These are phyloP conservation scores for Formica exsecta DNA, from an alignment of 1,140 invertebrate species.

Conservation along the genomic window DNA sequence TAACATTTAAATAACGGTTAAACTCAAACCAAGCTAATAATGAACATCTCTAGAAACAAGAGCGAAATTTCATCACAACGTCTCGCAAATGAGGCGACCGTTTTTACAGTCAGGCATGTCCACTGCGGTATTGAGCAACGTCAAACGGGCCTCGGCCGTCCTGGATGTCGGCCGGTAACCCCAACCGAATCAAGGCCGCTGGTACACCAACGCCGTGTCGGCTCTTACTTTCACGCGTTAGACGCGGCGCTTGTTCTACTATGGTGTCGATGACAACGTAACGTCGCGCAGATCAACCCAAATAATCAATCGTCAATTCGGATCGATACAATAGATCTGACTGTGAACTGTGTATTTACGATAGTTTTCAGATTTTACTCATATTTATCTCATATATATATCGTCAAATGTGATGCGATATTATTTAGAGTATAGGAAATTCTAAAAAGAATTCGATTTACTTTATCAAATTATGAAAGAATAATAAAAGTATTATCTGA, in stretches of 20 bases:
- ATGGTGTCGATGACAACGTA: constrained; percentile 37
- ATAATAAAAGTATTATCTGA: not conserved
- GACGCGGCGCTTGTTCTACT: constrained; percentile 56
- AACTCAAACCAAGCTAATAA: not conserved
- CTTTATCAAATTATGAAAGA: not conserved
- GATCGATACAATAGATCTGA: not conserved
- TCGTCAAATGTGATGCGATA: not conserved
- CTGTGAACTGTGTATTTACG: not conserved
- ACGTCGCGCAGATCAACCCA: constrained; percentile 20
- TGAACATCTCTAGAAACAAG: not conserved
- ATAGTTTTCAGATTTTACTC: not conserved
- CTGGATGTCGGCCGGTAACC: constrained; percentile 84
- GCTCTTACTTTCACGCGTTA: constrained; percentile 82
- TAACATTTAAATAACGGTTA: not conserved
- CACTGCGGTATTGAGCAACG: constrained; percentile 76
- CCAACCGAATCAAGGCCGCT: constrained; percentile 82
- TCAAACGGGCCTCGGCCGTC: constrained; percentile 76
- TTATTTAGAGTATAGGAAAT: not conserved
- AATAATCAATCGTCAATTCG: not conserved
- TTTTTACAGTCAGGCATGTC: constrained; percentile 72
- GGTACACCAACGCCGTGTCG: constrained; percentile 56
- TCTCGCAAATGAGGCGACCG: constrained; percentile 44
- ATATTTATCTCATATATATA: not conserved
- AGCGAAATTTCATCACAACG: constrained; percentile 72
- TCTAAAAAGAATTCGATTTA: not conserved